Base-by-base conservation (phyloP, 2,888 invertebrate species). In the Lithosia quadra region DNA sequence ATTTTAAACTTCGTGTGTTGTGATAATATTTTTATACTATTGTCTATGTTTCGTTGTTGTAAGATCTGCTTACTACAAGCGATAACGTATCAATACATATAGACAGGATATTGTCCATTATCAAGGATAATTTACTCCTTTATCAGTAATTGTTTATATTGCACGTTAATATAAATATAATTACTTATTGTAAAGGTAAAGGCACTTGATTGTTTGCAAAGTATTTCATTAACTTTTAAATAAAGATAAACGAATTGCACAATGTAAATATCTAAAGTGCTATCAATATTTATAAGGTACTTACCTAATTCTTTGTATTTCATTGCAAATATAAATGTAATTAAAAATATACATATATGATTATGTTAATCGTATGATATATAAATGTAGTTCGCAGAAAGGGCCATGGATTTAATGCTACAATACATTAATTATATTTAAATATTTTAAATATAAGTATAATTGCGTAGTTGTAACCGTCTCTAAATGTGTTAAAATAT, bases 1-100 rank as follows among this genome's bases (percentile, higher is more conserved):
- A 92, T 85, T 85, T 86, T 63, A 56, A 28, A 63, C 62, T 53
- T 78, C 74, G 89, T 90, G 90, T 91, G 88, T 90, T 89, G 91
- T 91, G 90, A 92, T 88, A 87, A 77, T 82, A 80, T 76, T 81
- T 78, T 73, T 65, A 60, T 57, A 65, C 55, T 73, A 63, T 63
- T 66, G 67, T 49, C 28, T 72, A 11, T n/a, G 68, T 72, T 74
- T 80, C 70, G 22, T 78, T 76, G 63, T 36, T 61, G 69, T 81
- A 81, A 67, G 64, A 53, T 59, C 7, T 10, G n/a, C 68, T 73
- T 78, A 80, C 64, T 58, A 43, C 74, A 68, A 71, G 13, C 5
- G 76, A 81, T 71, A 63, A 49, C 49, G 66, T 8, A 28, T 28
- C 2, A 28, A 33, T 36, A n/a, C n/a, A n/a, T n/a, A 39, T 60